Conservation (phyloP, 2,113 vertebrate genomes). For the Burhinus oedicnemus region DNA sequence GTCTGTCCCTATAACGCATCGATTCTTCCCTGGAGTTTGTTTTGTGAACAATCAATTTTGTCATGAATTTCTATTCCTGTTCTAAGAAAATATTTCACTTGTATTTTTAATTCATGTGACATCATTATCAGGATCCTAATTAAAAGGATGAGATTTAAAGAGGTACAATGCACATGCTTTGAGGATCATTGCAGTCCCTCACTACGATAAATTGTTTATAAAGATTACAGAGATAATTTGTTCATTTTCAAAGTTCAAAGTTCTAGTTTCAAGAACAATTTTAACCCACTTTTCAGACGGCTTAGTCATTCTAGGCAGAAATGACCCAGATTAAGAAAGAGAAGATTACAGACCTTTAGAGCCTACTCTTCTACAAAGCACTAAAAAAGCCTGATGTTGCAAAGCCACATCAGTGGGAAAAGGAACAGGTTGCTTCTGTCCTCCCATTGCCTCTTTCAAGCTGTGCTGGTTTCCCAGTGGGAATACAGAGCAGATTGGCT, state of each 20-base stretch:
- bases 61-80: not conserved
- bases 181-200: not conserved
- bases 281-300: not conserved
- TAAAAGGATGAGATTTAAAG: not conserved
- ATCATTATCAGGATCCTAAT: not conserved
- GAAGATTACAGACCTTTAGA: not conserved
- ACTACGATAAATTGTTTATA: not conserved
- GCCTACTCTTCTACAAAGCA: not conserved
- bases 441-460: not conserved
- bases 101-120: not conserved
- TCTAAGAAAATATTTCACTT: not conserved
- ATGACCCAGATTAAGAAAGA: not conserved
- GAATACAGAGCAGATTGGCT: slow-evolving; percentile 9
- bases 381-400: not conserved
- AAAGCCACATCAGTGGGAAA: not conserved
- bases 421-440: not conserved
- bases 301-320: not conserved
- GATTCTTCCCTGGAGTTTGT: not conserved
- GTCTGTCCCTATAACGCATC: not conserved
- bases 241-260: not conserved
- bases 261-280: not conserved
- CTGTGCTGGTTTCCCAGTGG: not conserved
- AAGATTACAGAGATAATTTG: not conserved
- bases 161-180: not conserved
- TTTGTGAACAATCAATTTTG: not conserved